A percentile compares a stretch with the other conserved stretches of the same genome.
These are phyloP conservation scores for Sepiola atlantica DNA, from an alignment of 2,888 invertebrate species.

Conservation along the genomic window DNA sequence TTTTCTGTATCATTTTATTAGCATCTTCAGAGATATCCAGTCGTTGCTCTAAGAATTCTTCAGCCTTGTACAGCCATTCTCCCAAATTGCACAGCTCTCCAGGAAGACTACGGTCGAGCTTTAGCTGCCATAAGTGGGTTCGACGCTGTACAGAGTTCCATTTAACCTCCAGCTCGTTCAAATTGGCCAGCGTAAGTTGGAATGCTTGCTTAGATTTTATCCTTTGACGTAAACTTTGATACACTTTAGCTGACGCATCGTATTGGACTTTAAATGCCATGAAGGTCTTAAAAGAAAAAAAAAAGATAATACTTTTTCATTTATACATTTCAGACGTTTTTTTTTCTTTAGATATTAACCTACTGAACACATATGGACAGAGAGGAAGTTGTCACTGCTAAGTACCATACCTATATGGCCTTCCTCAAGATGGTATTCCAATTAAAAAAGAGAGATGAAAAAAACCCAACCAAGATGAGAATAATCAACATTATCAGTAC, in stretches of 20 bases:
- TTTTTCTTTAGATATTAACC: too few relatives aligned
- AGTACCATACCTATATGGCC: too few relatives aligned
- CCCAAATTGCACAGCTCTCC: constrained; percentile 90
- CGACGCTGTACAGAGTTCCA: constrained; percentile 86
- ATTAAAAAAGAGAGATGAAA: too few relatives aligned
- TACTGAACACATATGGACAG: too few relatives aligned
- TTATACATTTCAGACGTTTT: too few relatives aligned
- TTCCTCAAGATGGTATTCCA: too few relatives aligned
- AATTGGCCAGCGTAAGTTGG: constrained; percentile 88
- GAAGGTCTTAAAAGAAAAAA: constrained; percentile 80
- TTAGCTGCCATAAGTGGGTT: constrained; percentile 84
- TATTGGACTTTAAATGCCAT: constrained; percentile 85
- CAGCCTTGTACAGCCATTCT: constrained; percentile 90
- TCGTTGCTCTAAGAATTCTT: constrained; percentile 67
- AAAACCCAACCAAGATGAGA: too few relatives aligned
- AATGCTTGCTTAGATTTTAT: constrained; percentile 87
- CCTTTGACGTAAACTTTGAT: constrained; percentile 85
- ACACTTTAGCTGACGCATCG: constrained; percentile 83
- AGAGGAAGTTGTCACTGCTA: too few relatives aligned
- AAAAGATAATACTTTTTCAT: background rate
- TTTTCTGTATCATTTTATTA: constrained; percentile 80
- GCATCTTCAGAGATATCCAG: constrained; percentile 78
- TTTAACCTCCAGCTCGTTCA: constrained; percentile 86
- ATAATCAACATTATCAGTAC: too few relatives aligned
- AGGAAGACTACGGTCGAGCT: constrained; percentile 88